These are phyloP conservation scores for Engraulis encrasicolus DNA, from an alignment of 2,113 vertebrate species.

Conservation along the genomic window DNA sequence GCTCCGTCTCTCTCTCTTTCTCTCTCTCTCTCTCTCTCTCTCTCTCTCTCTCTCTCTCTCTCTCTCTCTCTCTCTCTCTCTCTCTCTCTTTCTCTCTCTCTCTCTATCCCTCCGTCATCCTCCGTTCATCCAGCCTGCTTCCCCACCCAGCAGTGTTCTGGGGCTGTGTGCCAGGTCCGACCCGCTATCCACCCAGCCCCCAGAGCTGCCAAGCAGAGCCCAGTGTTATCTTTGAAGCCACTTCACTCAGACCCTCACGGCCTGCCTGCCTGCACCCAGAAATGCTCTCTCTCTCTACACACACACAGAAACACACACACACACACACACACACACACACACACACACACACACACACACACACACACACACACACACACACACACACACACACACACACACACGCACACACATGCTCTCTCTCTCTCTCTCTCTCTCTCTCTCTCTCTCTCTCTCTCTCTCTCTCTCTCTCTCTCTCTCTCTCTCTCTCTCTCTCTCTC, in stretches of 20 bases:
- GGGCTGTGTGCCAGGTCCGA: neutral
- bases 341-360: too few relatives aligned
- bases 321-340: too few relatives aligned
- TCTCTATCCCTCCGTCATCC: neutral
- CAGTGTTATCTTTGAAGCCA: conserved; percentile 41
- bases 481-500: too few relatives aligned
- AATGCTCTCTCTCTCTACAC: too few relatives aligned
- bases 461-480: neutral
- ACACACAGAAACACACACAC: too few relatives aligned
- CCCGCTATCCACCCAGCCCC: neutral
- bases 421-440: too few relatives aligned
- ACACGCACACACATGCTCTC: too few relatives aligned
- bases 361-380: too few relatives aligned
- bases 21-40: neutral
- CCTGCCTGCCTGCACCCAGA: conserved; percentile 12
- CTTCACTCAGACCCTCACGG: conserved; percentile 30
- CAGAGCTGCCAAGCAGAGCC: conserved; percentile 30
- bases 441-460: too few relatives aligned
- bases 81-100: neutral
- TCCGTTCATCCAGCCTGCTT: neutral
- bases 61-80: neutral
- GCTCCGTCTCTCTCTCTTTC: neutral
- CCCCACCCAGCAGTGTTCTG: neutral
- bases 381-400: too few relatives aligned
- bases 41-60: neutral